Base-by-base conservation (phyloP, 1,140 invertebrate genomes). In the Drosophila willistoni region DNA sequence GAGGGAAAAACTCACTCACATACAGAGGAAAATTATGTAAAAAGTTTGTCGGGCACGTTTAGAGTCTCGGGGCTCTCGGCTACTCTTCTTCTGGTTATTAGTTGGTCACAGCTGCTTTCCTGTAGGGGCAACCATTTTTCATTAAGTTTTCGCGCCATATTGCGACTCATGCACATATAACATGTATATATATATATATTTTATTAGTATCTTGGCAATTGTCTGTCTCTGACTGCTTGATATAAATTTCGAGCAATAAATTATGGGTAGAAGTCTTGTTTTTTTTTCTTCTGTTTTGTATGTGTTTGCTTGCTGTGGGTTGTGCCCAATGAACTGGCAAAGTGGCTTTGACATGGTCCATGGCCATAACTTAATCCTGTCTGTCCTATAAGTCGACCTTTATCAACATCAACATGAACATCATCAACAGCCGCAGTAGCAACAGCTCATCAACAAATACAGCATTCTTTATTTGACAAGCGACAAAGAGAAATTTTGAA, bases 131-230 rank as follows among this genome's bases (percentile, higher is more conserved):
- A 78, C 80, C 79, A 79, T 86, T 86, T 86, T 85, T 85, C 75
- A 86, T 86, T 81, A 86, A 75, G 82, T 86, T 81, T 86, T 86
- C 73, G 70, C 74, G 75, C 69, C 78, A 77, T 81, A 79, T 86
- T 75, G 74, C 81, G 44, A 68, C 76, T 64, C 79, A 74, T 64
- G 22, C 44, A 51, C 3, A 77, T 56, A 44, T 71, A 65, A 62
- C 67, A 70, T 51, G 71, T 44, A 64, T 47, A 84, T 70, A 73
- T 56, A 73, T 47, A 84, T 70, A 73, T 56, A 73, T 79, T 86
- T 86, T 81, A 85, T 86, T 84, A 69, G 69, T 63, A 64, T 33
- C 69, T 59, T 68, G 79, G 71, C 72, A 83, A 83, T 83, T 70
- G 70, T 69, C 69, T 77, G 77, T 68, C 64, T 79, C 36, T 7